Evolutionary conservation across 2,113 vertebrate species (phyloP).

Genomic region (Seriola aureovittata): DNA sequence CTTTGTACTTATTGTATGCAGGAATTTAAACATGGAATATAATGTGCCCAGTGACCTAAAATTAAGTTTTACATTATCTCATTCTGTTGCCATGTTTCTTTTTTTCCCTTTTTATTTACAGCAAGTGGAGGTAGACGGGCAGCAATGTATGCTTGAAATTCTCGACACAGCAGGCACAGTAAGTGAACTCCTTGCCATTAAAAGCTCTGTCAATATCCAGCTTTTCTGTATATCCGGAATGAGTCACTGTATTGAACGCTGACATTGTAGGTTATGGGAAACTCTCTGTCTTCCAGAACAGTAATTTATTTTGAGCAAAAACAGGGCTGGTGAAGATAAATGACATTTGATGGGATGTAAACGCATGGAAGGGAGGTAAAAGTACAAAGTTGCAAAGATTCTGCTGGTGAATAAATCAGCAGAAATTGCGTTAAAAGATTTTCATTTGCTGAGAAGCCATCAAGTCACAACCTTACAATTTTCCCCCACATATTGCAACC

Average conservation of each 20-base stretch:
- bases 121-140: slow-evolving; percentile 99
- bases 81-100: not conserved
- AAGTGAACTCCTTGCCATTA: slow-evolving; percentile 75
- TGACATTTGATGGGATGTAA: not conserved
- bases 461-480: not conserved
- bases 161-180: slow-evolving; percentile 99
- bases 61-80: slow-evolving; percentile 8
- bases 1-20: not conserved
- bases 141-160: slow-evolving; percentile 99
- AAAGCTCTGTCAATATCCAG: slow-evolving; percentile 2
- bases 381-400: not conserved
- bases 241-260: slow-evolving; percentile 15
- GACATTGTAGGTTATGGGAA: not conserved
- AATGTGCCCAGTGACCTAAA: slow-evolving; percentile 24
- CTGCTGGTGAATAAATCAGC: not conserved
- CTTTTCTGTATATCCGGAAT: not conserved
- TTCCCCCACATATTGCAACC: not conserved
- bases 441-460: not conserved
- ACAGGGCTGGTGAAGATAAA: not conserved
- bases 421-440: not conserved
- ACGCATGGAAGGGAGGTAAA: not conserved
- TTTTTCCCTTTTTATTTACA: slow-evolving; percentile 68
- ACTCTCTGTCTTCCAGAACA: not conserved
- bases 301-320: not conserved
- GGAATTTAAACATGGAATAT: not conserved